These are phyloP conservation scores for Trissolcus basalis DNA, from an alignment of 1,140 invertebrate species.

Conservation along the genomic window DNA sequence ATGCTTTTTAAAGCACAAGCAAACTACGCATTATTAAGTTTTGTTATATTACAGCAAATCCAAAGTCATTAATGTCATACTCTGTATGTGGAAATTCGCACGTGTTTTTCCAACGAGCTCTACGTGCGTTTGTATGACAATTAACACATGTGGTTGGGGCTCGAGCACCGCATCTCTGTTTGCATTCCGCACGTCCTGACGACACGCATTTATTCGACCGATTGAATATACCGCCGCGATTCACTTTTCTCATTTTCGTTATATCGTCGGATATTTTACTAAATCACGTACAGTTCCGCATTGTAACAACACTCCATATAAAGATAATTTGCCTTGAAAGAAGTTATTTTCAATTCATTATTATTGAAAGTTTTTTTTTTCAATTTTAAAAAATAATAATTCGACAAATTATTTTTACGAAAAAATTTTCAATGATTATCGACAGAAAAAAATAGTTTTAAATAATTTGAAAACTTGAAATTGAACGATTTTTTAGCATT, in stretches of 20 bases:
- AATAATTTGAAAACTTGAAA: too few species aligned
- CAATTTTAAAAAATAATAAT: too few species aligned
- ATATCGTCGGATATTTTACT: constrained; percentile 54
- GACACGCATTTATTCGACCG: constrained; percentile 60
- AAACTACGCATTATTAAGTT: constrained; percentile 39
- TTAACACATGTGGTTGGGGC: constrained; percentile 64
- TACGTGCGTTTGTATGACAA: constrained; percentile 64
- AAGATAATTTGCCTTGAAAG: not conserved
- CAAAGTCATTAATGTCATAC: constrained; percentile 55
- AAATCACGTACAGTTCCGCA: constrained; percentile 31
- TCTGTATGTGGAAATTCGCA: constrained; percentile 55
- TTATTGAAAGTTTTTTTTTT: too few species aligned
- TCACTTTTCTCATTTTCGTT: constrained; percentile 49
- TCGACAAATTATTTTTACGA: too few species aligned
- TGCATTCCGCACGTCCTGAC: constrained; percentile 56
- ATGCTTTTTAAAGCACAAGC: constrained; percentile 28
- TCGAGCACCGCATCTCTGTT: constrained; percentile 58
- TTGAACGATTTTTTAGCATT: too few species aligned
- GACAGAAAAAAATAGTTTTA: too few species aligned
- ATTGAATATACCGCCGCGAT: constrained; percentile 56
- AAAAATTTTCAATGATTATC: too few species aligned
- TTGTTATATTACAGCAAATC: constrained; percentile 53
- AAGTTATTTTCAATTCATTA: not conserved
- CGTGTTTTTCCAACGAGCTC: constrained; percentile 62
- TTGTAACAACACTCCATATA: not conserved